Percentiles rank a stretch among this genome's conserved stretches.
Conservation (phyloP, 2,113 vertebrate species). For the Aythya baeri region DNA sequence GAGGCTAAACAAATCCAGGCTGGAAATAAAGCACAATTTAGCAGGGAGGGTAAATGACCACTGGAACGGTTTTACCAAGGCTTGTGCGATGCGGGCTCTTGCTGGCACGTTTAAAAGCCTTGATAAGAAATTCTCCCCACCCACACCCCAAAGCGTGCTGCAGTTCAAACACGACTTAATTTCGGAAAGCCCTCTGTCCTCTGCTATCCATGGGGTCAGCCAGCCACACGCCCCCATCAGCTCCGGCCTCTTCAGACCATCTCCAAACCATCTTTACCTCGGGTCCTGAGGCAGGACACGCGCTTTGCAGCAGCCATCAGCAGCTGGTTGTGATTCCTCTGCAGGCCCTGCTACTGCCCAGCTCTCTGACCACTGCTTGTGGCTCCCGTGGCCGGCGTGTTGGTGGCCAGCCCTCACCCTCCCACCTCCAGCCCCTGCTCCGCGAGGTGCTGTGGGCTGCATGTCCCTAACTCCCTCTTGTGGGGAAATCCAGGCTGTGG, state of each 20-base stretch:
- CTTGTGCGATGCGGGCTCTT: background rate
- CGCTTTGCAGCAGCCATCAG: background rate
- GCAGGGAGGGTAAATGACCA: background rate
- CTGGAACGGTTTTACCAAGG: background rate
- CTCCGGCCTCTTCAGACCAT: background rate
- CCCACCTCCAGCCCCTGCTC: background rate
- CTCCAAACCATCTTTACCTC: accelerated
- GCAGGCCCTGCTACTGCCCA: background rate
- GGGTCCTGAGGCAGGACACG: background rate
- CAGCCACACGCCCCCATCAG: background rate
- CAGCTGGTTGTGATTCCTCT: background rate
- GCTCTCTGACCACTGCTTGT: background rate
- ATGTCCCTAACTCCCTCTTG: constrained; percentile 35
- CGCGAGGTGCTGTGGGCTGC: background rate
- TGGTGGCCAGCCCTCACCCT: background rate
- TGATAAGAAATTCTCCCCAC: background rate
- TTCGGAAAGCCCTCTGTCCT: background rate
- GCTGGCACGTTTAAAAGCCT: background rate
- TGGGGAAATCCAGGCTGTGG: background rate
- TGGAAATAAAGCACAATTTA: constrained; percentile 20
- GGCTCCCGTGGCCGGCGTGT: background rate
- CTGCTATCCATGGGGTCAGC: background rate
- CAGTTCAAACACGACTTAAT: background rate
- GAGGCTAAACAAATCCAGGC: constrained; percentile 47
- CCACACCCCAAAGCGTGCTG: background rate